phyloP scores from a whole-genome alignment of 2,888 invertebrate species.

The Acleris holmiana region DNA sequence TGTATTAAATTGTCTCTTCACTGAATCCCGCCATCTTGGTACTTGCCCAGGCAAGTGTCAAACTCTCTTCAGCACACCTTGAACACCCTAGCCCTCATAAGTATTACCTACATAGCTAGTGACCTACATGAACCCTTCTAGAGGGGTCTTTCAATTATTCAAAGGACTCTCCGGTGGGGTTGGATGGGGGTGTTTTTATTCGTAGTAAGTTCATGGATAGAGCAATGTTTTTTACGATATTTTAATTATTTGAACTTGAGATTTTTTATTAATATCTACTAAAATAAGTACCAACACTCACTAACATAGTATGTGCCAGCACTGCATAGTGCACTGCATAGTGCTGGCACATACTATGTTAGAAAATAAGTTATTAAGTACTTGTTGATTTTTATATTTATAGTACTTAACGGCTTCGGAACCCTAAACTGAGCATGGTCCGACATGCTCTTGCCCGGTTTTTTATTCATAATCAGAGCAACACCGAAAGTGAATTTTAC shows the following conservation, averaged over 20 bases:
- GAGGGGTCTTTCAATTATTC: conserved; percentile 77
- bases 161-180: conserved; percentile 63
- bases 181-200: conserved; percentile 39
- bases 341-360: too few species aligned
- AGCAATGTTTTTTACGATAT: not conserved
- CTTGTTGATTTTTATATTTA: too few species aligned
- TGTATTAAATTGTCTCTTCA: not conserved
- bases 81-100: conserved; percentile 57
- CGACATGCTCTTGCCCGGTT: too few species aligned
- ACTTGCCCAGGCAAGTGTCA: conserved; percentile 33
- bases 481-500: too few species aligned
- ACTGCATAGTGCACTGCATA: too few species aligned
- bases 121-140: conserved; percentile 71
- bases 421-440: too few species aligned
- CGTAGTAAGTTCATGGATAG: conserved; percentile 11
- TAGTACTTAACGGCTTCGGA: too few species aligned
- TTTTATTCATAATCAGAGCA: too few species aligned
- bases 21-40: conserved; percentile 13
- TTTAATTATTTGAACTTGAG: not conserved
- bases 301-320: too few species aligned
- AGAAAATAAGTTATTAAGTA: too few species aligned
- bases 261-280: too few species aligned
- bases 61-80: conserved; percentile 61
- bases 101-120: conserved; percentile 59
- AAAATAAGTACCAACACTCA: too few species aligned